These are phyloP conservation scores for Melopsittacus undulatus DNA, from an alignment of 2,797 vertebrate species.

Conservation along the genomic window DNA sequence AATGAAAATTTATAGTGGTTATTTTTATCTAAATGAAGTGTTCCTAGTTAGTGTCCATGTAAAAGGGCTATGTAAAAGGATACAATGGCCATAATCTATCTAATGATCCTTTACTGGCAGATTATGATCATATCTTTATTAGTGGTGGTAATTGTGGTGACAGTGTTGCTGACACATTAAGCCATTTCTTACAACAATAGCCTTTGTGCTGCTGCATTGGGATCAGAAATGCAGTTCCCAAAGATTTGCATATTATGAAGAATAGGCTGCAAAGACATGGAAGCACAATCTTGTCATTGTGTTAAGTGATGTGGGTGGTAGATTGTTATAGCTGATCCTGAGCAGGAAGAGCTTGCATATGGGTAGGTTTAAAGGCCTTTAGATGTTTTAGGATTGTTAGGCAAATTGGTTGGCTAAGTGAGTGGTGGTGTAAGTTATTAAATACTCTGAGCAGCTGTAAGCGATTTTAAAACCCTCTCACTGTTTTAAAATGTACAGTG, in stretches of 20 bases:
- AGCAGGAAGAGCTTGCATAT: constrained; percentile 3
- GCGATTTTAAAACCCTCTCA: background rate
- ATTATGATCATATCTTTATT: constrained; percentile 38
- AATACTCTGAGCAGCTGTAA: background rate
- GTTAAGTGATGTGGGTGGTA: constrained; percentile 21
- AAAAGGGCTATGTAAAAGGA: background rate
- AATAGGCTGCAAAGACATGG: constrained; percentile 38
- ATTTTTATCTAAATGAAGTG: constrained; percentile 27
- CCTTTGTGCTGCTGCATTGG: constrained; percentile 40
- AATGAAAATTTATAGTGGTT: background rate
- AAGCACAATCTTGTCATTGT: constrained; percentile 44
- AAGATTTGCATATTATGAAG: constrained; percentile 45
- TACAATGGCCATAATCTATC: background rate
- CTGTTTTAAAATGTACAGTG: background rate
- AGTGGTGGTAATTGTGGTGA: constrained; percentile 18
- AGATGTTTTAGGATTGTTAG: background rate
- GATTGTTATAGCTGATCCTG: background rate
- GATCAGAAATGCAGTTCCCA: constrained; percentile 39
- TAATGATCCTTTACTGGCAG: constrained; percentile 32
- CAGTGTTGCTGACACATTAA: constrained; percentile 41
- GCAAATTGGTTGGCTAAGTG: background rate
- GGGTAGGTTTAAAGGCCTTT: background rate
- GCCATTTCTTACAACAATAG: constrained; percentile 6
- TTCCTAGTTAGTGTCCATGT: background rate
- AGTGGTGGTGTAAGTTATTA: background rate